Percentiles rank a stretch among this genome's conserved stretches.
These are phyloP conservation scores for Dendronephthya gigantea DNA, from an alignment of 64 coral and sea anemone species.

Conservation along the genomic window DNA sequence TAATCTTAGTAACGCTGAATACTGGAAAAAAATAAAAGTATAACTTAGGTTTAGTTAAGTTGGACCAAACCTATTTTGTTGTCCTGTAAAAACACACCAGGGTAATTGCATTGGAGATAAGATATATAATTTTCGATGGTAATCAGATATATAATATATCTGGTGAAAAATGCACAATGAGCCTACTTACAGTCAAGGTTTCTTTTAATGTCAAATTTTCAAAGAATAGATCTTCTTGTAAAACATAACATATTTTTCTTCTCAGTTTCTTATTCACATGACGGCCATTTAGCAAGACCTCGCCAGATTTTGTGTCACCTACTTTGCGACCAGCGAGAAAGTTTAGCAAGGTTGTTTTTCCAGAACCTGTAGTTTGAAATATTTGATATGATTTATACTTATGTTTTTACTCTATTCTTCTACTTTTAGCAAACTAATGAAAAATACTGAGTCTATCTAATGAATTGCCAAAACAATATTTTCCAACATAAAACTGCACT, in stretches of 20 bases:
- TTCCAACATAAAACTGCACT: no score
- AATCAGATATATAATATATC: no score
- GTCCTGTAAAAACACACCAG: no score
- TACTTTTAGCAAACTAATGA: no score
- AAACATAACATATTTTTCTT: constrained; percentile 10
- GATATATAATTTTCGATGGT: no score
- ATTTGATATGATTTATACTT: not conserved
- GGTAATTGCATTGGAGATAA: no score
- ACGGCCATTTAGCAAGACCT: not conserved
- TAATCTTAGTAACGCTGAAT: constrained; percentile 76
- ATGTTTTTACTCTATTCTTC: no score
- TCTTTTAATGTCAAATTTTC: constrained; percentile 11
- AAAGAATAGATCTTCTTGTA: constrained; percentile 18
- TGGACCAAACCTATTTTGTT: no score
- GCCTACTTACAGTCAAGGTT: not conserved
- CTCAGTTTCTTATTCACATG: not conserved
- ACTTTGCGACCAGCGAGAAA: constrained; percentile 5
- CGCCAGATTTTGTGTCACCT: not conserved
- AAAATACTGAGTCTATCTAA: no score
- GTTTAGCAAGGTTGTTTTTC: not conserved
- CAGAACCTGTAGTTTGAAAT: not conserved
- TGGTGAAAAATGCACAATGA: no score
- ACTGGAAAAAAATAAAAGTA: constrained; percentile 32
- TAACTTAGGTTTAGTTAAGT: not conserved
- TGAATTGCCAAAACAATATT: no score